Percentiles rank a stretch among this genome's conserved stretches.
These are phyloP conservation scores for Zygaena filipendulae DNA, from an alignment of 2,888 invertebrate genomes.

Conservation along the genomic window DNA sequence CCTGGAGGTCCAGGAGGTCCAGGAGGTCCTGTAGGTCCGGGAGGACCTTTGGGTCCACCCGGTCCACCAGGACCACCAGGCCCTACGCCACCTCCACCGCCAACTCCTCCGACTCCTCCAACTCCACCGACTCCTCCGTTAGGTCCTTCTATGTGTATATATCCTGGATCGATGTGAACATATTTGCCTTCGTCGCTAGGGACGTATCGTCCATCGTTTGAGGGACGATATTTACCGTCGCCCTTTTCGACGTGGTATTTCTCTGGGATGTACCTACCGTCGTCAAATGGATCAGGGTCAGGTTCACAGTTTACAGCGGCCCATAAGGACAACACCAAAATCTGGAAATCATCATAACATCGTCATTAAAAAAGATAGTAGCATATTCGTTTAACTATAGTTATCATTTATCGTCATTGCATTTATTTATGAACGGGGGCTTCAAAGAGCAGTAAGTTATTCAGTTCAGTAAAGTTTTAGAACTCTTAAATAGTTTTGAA, in stretches of 20 bases:
- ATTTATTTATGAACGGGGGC: no score
- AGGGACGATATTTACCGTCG: constrained; percentile 53
- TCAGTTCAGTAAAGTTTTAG: neutral
- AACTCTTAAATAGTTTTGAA: neutral
- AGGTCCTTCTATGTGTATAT: constrained; percentile 50
- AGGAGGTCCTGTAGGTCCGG: constrained; percentile 20
- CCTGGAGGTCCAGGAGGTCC: constrained; percentile 14
- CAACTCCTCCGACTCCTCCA: constrained; percentile 26
- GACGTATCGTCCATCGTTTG: constrained; percentile 54
- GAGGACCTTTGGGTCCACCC: constrained; percentile 19
- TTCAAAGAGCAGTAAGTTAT: neutral
- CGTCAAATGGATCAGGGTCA: constrained; percentile 33
- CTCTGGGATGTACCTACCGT: constrained; percentile 40
- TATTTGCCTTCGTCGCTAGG: constrained; percentile 64
- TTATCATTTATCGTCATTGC: no score
- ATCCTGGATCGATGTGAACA: constrained; percentile 59
- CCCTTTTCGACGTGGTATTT: constrained; percentile 37
- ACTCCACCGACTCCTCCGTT: constrained; percentile 32
- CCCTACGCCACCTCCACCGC: constrained; percentile 26
- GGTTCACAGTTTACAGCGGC: constrained; percentile 31
- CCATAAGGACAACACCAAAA: constrained; percentile 28
- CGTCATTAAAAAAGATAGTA: neutral
- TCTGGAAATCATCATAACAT: constrained; percentile 27
- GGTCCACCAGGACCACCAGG: constrained; percentile 18
- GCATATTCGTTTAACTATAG: no score